phyloP scores from a whole-genome alignment of 2,797 vertebrate genomes.

The Uromys caudimaculatus region DNA sequence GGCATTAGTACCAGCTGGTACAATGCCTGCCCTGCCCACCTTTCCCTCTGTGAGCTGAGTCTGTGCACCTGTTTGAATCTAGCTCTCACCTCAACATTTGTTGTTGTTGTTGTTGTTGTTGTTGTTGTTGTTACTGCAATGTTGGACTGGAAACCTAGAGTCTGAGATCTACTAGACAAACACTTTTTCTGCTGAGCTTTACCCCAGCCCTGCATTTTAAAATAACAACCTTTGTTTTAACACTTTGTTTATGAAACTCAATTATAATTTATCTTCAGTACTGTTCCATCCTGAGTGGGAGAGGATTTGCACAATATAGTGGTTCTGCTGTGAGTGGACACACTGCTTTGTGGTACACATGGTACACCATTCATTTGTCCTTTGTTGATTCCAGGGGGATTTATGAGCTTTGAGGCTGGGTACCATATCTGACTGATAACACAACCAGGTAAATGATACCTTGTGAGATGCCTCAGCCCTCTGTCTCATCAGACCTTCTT shows the following conservation, averaged over 20 bases:
- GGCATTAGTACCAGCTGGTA: not conserved
- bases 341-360: not conserved
- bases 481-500: not conserved
- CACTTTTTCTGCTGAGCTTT: not conserved
- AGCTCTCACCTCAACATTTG: not conserved
- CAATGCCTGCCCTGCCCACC: not conserved
- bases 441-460: not conserved
- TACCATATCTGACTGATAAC: not conserved
- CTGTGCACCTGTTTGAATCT: not conserved
- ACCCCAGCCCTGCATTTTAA: too few relatives aligned
- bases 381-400: not conserved
- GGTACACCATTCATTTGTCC: not conserved
- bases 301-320: fast-evolving
- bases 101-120: not conserved
- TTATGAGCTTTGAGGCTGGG: not conserved
- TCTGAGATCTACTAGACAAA: not conserved
- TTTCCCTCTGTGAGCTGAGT: not conserved
- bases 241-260: not conserved
- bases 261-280: not conserved
- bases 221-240: not conserved
- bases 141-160: not conserved
- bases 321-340: not conserved
- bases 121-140: too few relatives aligned
- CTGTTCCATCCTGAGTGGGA: not conserved
- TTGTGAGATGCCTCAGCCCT: not conserved